Evolutionary conservation across 2,888 invertebrate genomes (phyloP), one percentile per base, ranked within the genome.

Genomic region (Bursaphelenchus okinawaensis): DNA sequence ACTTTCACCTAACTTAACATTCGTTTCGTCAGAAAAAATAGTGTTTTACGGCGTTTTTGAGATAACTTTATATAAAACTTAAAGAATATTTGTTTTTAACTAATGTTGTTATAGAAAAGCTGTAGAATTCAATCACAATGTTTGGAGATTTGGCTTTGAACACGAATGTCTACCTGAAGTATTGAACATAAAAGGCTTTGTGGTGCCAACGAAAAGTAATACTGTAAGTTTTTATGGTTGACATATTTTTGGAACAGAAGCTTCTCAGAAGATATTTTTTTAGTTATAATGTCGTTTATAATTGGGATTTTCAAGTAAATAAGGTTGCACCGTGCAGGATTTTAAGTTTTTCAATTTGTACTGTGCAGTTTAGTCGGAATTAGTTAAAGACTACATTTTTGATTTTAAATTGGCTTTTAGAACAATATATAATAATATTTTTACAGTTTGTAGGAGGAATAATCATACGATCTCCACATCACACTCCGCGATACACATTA

Each of bases 81-180:
- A n/a, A n/a, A n/a, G n/a, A n/a, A n/a, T n/a, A n/a, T n/a, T n/a
- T n/a, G n/a, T n/a, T n/a, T n/a, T n/a, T n/a, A n/a, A n/a, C n/a
- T n/a, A n/a, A n/a, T n/a, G n/a, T n/a, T n/a, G 3, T 16, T 26
- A 40, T 29, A 55, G 26, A 27, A 12, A 62, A 16, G 50, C 19
- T 16, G 66, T 63, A 12, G 20, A 31, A 9, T 55, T 62, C 0
- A 16, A 57, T 12, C 54, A 60, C 55, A 69, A 67, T 23, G 68
- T 23, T 12, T 72, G 56, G 50, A 29, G 57, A 9, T 55, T 76
- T 27, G 75, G 73, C 3, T 24, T 73, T 31, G 65, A 52, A 52
- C 76, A 76, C 63, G 62, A 64, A 19, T 76, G 76, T 52, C 62
- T 63, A 6, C 65, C 72, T 7, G 71, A 74, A 40, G 66, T 74